These are phyloP conservation scores for Phortica magna DNA, from an alignment of 2,888 invertebrate genomes.

Conservation along the genomic window DNA sequence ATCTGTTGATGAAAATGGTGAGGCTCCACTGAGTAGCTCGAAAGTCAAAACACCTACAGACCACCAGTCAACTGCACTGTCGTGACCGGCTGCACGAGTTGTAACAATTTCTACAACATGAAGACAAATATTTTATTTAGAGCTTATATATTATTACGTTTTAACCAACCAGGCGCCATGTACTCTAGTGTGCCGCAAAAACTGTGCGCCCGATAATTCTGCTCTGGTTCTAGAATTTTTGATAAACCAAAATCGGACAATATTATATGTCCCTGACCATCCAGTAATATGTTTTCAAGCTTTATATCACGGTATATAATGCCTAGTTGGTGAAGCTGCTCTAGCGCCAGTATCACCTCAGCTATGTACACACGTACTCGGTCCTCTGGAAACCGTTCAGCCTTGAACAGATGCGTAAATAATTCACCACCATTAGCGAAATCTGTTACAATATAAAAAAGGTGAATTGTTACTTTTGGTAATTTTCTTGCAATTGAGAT, in stretches of 20 bases:
- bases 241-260: constrained; percentile 98
- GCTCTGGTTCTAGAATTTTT: constrained; percentile 87
- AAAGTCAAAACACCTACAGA: constrained; percentile 97
- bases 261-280: constrained; percentile 96
- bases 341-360: constrained; percentile 96
- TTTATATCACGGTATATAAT: constrained; percentile 99
- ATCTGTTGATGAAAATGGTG: constrained; percentile 97
- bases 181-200: constrained; percentile 99
- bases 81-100: constrained; percentile 93
- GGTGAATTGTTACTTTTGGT: not conserved
- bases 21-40: constrained; percentile 96
- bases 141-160: not conserved
- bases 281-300: constrained; percentile 96
- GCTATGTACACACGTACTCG: constrained; percentile 96
- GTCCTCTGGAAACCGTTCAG: constrained; percentile 93
- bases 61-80: constrained; percentile 99
- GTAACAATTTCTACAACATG: constrained; percentile 81
- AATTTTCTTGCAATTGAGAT: not conserved
- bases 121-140: not conserved
- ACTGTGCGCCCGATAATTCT: constrained; percentile 92
- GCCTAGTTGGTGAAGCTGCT: constrained; percentile 96
- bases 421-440: constrained; percentile 98
- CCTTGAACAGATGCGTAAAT: constrained; percentile 97
- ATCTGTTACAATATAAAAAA: constrained; percentile 82
- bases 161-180: constrained; percentile 89